These are phyloP conservation scores for Ochlodes sylvanus DNA, from an alignment of 2,888 invertebrate species.

Conservation along the genomic window DNA sequence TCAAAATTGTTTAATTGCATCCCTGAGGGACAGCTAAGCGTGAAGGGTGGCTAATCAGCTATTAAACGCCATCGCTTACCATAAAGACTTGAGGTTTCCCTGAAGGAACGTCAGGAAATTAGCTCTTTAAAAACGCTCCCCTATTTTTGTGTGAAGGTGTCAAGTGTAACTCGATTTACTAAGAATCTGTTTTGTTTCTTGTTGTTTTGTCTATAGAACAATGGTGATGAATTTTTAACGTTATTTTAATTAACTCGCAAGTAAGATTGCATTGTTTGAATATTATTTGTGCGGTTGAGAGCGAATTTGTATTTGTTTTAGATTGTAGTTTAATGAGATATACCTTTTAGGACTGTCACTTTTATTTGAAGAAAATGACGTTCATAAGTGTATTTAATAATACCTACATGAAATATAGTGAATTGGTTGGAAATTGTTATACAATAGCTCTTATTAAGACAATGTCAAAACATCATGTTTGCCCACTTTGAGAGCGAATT, in stretches of 20 bases:
- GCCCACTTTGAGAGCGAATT: constrained; percentile 37
- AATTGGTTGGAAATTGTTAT: no score
- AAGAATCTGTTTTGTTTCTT: constrained; percentile 41
- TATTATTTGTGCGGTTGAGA: constrained; percentile 47
- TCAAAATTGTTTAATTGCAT: constrained; percentile 77
- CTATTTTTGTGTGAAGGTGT: constrained; percentile 50
- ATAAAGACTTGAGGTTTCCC: constrained; percentile 57
- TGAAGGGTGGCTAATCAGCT: constrained; percentile 64
- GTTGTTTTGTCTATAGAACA: constrained; percentile 51
- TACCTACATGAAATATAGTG: no score
- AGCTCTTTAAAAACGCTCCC: constrained; percentile 61
- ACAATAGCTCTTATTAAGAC: no score
- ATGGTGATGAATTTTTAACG: constrained; percentile 56
- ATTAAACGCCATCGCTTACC: constrained; percentile 55
- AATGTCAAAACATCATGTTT: no score
- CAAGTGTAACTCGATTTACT: constrained; percentile 55
- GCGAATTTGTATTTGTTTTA: background rate
- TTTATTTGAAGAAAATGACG: no score
- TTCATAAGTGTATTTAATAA: no score
- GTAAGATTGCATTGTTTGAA: constrained; percentile 45
- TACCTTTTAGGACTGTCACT: no score
- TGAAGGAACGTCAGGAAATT: constrained; percentile 61
- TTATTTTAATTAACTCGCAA: constrained; percentile 48
- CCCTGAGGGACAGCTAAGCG: constrained; percentile 66
- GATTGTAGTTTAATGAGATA: no score